phyloP scores from a whole-genome alignment of 2,888 invertebrate species.

The Cantharis flavilabris region DNA sequence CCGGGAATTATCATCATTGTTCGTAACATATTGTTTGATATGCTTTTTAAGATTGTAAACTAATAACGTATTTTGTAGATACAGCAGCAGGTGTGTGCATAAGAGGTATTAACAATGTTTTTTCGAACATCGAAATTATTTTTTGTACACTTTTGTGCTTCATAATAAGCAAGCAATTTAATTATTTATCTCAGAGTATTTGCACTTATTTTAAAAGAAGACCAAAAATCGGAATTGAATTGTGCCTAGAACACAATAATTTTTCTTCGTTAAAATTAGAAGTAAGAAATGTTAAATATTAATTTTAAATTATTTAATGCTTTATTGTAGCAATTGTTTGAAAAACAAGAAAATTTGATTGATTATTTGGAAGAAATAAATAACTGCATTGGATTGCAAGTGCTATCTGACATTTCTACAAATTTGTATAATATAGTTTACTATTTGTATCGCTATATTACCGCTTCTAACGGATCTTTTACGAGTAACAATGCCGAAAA shows the following conservation, averaged over 20 bases:
- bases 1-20: no score
- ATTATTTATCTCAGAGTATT: not conserved
- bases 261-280: not conserved
- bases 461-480: slow-evolving; percentile 20
- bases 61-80: not conserved
- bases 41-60: not conserved
- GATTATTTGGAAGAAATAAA: slow-evolving; percentile 30
- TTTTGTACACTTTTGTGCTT: not conserved
- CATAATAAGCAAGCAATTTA: not conserved
- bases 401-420: slow-evolving; percentile 29
- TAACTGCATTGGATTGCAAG: slow-evolving; percentile 31
- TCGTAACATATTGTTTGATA: no score
- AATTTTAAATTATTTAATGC: not conserved
- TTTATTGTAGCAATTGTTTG: slow-evolving; percentile 10
- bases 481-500: slow-evolving; percentile 33
- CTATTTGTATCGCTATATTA: slow-evolving; percentile 35
- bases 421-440: slow-evolving; percentile 34
- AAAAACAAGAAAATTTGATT: slow-evolving; percentile 18
- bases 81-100: not conserved
- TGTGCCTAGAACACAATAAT: not conserved
- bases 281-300: not conserved
- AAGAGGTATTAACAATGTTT: not conserved
- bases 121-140: not conserved
- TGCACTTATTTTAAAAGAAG: not conserved
- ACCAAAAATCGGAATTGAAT: not conserved